Conservation (phyloP, 2,113 vertebrate genomes). For the Charina bottae region DNA sequence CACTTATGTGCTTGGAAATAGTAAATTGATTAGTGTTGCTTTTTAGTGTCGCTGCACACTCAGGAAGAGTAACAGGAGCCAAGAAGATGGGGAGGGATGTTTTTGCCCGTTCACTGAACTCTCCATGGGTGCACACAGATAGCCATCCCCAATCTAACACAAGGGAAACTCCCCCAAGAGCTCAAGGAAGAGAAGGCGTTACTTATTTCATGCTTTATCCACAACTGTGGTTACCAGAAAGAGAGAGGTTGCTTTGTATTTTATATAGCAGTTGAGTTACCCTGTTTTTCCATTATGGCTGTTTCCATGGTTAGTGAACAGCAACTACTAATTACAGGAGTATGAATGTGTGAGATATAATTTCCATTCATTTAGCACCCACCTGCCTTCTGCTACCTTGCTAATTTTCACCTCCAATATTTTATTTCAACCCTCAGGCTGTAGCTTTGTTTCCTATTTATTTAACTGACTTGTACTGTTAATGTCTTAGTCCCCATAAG, state of each 20-base stretch:
- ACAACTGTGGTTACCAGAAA: not conserved
- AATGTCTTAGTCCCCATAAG: not conserved
- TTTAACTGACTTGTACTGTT: not conserved
- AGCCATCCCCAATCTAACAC: not conserved
- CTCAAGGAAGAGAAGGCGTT: not conserved
- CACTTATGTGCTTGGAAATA: not conserved
- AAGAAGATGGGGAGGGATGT: not conserved
- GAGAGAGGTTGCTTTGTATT: not conserved
- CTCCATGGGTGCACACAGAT: not conserved
- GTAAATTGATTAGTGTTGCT: not conserved
- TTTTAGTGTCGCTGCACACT: not conserved
- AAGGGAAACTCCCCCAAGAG: not conserved
- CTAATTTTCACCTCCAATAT: conserved; percentile 37
- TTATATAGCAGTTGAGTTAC: not conserved
- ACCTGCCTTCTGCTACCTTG: conserved; percentile 19
- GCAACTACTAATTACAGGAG: not conserved
- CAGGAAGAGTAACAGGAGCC: not conserved
- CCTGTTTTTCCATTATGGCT: not conserved
- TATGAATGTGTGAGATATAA: conserved; percentile 2
- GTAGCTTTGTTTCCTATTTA: conserved; percentile 26
- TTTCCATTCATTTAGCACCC: conserved; percentile 13
- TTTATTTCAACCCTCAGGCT: conserved; percentile 4
- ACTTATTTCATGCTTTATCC: not conserved
- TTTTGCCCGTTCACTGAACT: not conserved
- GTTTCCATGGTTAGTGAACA: conserved; percentile 8